phyloP scores from a whole-genome alignment of 1,140 invertebrate species.

The Drosophila simulans region DNA sequence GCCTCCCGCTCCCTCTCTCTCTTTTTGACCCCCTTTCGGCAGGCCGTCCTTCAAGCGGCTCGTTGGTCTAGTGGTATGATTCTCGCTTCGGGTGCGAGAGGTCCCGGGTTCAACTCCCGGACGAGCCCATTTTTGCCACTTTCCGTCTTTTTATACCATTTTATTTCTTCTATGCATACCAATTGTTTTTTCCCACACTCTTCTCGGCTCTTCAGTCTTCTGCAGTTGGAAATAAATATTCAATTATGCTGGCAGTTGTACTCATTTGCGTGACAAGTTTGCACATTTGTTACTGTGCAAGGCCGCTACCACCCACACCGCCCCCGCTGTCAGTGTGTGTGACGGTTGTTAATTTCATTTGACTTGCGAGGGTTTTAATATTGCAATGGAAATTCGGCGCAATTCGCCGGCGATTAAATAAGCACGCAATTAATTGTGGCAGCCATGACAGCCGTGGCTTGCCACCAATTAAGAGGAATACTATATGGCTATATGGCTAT shows the following conservation, averaged over 20 bases:
- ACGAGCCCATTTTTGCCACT: slow-evolving; percentile 86
- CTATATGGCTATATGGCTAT: no score
- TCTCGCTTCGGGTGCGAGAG: slow-evolving; percentile 91
- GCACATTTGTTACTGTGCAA: slow-evolving; percentile 52
- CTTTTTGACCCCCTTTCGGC: neutral
- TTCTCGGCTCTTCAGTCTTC: neutral
- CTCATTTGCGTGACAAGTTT: slow-evolving; percentile 22
- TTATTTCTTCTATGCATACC: neutral
- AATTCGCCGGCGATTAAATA: slow-evolving; percentile 42
- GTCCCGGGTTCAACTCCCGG: slow-evolving; percentile 93
- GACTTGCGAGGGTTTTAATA: slow-evolving; percentile 57
- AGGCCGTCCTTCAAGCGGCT: slow-evolving; percentile 38
- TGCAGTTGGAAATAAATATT: slow-evolving; percentile 14
- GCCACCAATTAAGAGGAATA: slow-evolving; percentile 25
- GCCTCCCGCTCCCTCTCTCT: neutral
- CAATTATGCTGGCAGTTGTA: slow-evolving; percentile 3
- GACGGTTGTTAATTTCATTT: slow-evolving; percentile 51
- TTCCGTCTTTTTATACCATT: neutral
- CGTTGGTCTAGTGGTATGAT: slow-evolving; percentile 82
- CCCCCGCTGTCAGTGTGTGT: slow-evolving; percentile 12
- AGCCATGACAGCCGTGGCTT: slow-evolving; percentile 38
- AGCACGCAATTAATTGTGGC: slow-evolving; percentile 72
- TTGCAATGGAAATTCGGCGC: slow-evolving; percentile 42
- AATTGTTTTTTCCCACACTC: neutral
- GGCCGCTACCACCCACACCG: neutral